Conservation (phyloP, 2,797 vertebrate genomes). For the Triplophysa yarkandensis region DNA sequence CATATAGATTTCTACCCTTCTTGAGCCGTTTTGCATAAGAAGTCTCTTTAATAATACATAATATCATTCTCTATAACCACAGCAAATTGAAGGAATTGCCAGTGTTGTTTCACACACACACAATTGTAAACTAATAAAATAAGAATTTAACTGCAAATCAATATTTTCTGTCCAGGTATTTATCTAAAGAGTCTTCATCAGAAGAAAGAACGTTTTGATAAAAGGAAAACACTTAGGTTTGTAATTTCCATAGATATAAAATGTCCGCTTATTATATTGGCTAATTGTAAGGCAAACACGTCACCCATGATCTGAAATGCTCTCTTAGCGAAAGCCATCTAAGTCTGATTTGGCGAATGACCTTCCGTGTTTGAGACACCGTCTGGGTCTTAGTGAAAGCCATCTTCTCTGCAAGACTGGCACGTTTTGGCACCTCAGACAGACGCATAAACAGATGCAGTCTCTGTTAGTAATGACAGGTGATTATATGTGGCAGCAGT, state of each 20-base stretch:
- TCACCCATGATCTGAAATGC: slow-evolving; percentile 13
- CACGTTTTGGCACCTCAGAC: slow-evolving; percentile 78
- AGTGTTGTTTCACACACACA: no score
- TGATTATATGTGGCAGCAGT: slow-evolving; percentile 86
- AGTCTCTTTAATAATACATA: no score
- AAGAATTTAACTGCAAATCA: background rate
- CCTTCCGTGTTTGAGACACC: slow-evolving; percentile 70
- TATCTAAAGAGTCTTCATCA: background rate
- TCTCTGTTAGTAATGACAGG: slow-evolving; percentile 87
- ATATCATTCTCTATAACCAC: no score
- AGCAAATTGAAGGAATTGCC: no score
- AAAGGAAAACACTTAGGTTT: no score
- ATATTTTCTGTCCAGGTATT: background rate
- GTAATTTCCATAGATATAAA: no score
- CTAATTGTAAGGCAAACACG: no score
- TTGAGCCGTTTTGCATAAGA: background rate
- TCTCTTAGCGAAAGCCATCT: slow-evolving; percentile 43
- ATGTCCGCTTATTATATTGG: no score
- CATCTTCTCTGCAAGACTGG: slow-evolving; percentile 65
- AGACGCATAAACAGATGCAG: slow-evolving; percentile 88
- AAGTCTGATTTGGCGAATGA: slow-evolving; percentile 59
- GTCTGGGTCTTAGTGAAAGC: slow-evolving; percentile 62
- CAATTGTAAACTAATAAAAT: background rate
- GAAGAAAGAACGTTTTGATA: no score
- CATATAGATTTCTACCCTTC: slow-evolving; percentile 35